phyloP scores from a whole-genome alignment of 2,113 vertebrate species.

The Amphiprion percula region DNA sequence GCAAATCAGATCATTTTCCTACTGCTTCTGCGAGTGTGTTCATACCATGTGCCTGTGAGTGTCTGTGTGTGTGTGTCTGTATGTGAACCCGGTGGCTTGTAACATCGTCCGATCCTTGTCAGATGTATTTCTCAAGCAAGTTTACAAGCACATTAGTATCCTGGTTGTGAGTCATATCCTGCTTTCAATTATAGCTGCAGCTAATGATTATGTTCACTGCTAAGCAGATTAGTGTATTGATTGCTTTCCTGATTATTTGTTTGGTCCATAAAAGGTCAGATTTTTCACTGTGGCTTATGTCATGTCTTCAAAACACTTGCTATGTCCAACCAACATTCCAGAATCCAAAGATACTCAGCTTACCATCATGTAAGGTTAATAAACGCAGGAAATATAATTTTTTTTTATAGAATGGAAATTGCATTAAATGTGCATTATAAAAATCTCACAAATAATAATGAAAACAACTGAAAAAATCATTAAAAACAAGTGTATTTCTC shows the following conservation, averaged over 20 bases:
- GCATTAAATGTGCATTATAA: too few species aligned
- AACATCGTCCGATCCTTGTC: constrained; percentile 9
- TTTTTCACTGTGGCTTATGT: background rate
- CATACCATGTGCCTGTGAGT: constrained; percentile 14
- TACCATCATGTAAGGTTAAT: too few species aligned
- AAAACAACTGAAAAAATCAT: too few species aligned
- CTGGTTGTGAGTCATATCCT: constrained; percentile 3
- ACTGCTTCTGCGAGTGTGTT: constrained; percentile 59
- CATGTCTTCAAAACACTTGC: background rate
- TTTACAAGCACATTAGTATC: constrained; percentile 11
- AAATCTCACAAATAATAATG: too few species aligned
- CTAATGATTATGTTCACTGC: background rate
- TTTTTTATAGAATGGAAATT: background rate
- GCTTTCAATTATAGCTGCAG: background rate
- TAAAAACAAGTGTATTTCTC: too few species aligned
- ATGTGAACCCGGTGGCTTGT: constrained; percentile 32
- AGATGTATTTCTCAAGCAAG: constrained; percentile 22
- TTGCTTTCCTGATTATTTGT: background rate
- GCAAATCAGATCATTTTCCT: constrained; percentile 75
- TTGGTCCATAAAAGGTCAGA: background rate
- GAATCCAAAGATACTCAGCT: background rate
- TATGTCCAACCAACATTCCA: background rate
- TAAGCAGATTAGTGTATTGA: background rate
- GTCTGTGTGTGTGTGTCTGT: constrained; percentile 16
- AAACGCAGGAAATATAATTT: too few species aligned